phyloP scores from a whole-genome alignment of 1,140 invertebrate genomes.

The Acarapis woodi region DNA sequence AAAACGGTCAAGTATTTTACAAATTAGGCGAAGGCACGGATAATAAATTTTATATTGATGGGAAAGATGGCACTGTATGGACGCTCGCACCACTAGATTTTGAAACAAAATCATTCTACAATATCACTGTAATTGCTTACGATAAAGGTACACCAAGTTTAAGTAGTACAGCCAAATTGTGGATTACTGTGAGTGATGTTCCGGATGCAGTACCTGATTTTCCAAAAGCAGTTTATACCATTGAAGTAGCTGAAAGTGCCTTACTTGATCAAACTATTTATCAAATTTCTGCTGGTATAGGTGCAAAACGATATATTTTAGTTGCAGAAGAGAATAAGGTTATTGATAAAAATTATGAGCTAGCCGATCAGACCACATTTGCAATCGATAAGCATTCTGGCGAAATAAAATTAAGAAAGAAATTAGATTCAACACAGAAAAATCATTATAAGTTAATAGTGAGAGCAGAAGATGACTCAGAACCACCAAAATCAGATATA shows the following conservation, averaged over 20 bases:
- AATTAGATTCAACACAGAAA: constrained; percentile 75
- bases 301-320: constrained; percentile 14
- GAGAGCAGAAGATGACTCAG: constrained; percentile 28
- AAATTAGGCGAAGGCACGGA: constrained; percentile 15
- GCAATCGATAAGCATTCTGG: constrained; percentile 36
- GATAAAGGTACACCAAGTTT: constrained; percentile 49
- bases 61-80: constrained; percentile 35
- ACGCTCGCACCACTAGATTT: constrained; percentile 40
- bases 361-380: no score
- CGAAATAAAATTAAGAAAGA: constrained; percentile 71
- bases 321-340: constrained; percentile 12
- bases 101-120: constrained; percentile 30
- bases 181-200: constrained; percentile 16
- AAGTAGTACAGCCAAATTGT: constrained; percentile 38
- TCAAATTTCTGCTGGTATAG: constrained; percentile 14
- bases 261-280: constrained; percentile 14
- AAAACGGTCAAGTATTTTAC: constrained; percentile 16
- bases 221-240: constrained; percentile 15
- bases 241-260: constrained; percentile 16
- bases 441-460: constrained; percentile 71
- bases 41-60: constrained; percentile 16
- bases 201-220: constrained; percentile 16
- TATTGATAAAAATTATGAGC: no score
- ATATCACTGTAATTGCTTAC: constrained; percentile 45
- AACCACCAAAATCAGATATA: constrained; percentile 14